Base-by-base conservation (phyloP, 2,797 vertebrate genomes). In the Tachyglossus aculeatus region DNA sequence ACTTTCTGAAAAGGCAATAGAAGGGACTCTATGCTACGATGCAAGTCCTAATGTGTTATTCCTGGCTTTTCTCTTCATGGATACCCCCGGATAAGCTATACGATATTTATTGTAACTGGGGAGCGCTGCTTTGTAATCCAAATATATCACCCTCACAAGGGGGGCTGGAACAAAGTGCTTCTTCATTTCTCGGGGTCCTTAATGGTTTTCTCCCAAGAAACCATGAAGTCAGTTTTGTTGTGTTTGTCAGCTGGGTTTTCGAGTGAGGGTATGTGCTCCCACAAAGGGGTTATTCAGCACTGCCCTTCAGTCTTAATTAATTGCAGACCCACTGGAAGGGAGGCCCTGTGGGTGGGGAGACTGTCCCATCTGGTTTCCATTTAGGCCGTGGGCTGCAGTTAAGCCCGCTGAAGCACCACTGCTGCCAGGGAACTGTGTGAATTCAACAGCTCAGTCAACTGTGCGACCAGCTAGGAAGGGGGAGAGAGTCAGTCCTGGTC, bases 271-370 rank as follows among this genome's bases (percentile, higher is more conserved):
- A 78, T 84, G 78, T 82, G 84, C 56, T 73, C 85, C 81, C 86
- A 92, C 91, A 93, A 91, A 92, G 77, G 85, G 54, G 82, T 89
- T 83, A 92, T 93, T 93, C 88, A 93, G 81, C 57, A 21, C 79
- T 86, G 58, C 50, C 78, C 64, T 84, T 71, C 59, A 7, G 67
- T 55, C 81, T 78, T 93, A 91, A 93, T 92, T 88, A 91, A 79
- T 80, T 77, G 65, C 91, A 92, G 91, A 62, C 78, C 33, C 1
- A 59, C 83, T 72, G 80, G 85, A 83, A 58, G 44, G 86, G 34
- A 9, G 85, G 64, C 81, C 74, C 50, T 25, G 68, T 59, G 77
- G 87, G 75, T 71, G 71, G 69, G 85, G 72, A 81, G 74, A 57
- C 48, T 38, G 73, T 84, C 86, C 88, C 67, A 62, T 82, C 91